phyloP scores from a whole-genome alignment of 2,113 vertebrate genomes.

The Alosa alosa region DNA sequence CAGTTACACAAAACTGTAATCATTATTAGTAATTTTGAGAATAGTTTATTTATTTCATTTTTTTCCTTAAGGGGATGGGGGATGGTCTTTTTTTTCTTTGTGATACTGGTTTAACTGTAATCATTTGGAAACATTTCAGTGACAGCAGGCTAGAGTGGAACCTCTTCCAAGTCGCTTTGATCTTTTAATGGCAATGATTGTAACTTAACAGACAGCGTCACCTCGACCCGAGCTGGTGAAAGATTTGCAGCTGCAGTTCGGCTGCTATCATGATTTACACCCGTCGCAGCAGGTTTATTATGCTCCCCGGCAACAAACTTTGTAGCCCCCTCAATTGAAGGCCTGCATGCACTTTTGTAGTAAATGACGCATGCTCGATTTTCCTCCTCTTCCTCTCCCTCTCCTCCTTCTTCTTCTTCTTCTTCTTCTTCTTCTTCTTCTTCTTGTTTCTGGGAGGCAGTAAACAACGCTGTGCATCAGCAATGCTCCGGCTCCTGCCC shows the following conservation, averaged over 20 bases:
- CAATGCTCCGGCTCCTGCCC: slow-evolving; percentile 17
- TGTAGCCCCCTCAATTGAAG: slow-evolving; percentile 55
- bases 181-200: slow-evolving; percentile 20
- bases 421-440: neutral
- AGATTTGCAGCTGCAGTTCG: slow-evolving; percentile 59
- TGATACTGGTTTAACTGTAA: slow-evolving; percentile 4
- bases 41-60: neutral
- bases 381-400: neutral
- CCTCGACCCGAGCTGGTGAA: slow-evolving; percentile 46
- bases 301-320: slow-evolving; percentile 50
- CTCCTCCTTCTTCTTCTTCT: neutral
- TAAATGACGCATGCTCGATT: slow-evolving; percentile 35
- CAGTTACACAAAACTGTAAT: neutral
- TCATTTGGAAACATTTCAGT: slow-evolving; percentile 12
- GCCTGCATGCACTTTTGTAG: slow-evolving; percentile 33
- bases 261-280: slow-evolving; percentile 57
- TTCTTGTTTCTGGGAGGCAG: slow-evolving; percentile 17
- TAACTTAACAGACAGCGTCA: slow-evolving; percentile 12
- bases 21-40: neutral
- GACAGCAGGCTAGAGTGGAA: slow-evolving; percentile 11
- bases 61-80: neutral
- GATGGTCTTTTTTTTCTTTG: neutral
- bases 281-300: slow-evolving; percentile 58
- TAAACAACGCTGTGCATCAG: slow-evolving; percentile 46
- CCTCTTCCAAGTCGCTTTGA: neutral